Base-by-base conservation (phyloP, 2,797 vertebrate genomes). In the Odontamblyopus rebecca region DNA sequence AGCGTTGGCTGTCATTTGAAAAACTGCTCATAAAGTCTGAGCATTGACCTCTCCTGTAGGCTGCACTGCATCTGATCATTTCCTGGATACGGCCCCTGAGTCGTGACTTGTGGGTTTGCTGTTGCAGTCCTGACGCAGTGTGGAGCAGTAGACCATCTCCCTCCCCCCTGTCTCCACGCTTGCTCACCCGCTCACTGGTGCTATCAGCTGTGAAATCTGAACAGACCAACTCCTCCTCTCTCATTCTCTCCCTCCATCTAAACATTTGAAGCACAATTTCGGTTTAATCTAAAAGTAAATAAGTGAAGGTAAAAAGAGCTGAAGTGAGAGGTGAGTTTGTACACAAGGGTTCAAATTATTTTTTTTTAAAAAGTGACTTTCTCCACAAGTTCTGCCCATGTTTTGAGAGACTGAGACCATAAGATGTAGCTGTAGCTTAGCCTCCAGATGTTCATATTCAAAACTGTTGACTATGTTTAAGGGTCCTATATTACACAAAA, bases 181-280 rank as follows among this genome's bases (percentile, higher is more conserved):
- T 11, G 51, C 77, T 85, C 30, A 6, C 30, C 60, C 61, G 9
- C 32, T 62, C 77, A 57, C 82, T 72, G 67, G 67, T 27, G 59
- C 71, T 82, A 82, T 86, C 85, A 72, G 76, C 83, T 83, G 84
- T 89, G 82, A 84, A 83, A 89, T 91, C 84, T 82, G 70, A 89
- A 82, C 82, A 73, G 68, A 79, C 83, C 66, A 30, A 41, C 23
- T 63, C 70, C 57, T 12, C 29, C 23, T 19, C 59, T 18, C 41
- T 19, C 66, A 61, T 57, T 6, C 63, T 9, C 23, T 26, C 16
- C 23, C 64, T 38, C 73, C 75, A 15, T 15, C 44, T 48, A 61
- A 78, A 78, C 76, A 38, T 38, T 38, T 77, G 78, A 79, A 23
- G 11, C 63, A 50, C 41, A 29, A 66, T 23, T 66, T 64, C 48